These are phyloP conservation scores for Apocrypta bakeri DNA, from an alignment of 1,140 invertebrate genomes.

Conservation along the genomic window DNA sequence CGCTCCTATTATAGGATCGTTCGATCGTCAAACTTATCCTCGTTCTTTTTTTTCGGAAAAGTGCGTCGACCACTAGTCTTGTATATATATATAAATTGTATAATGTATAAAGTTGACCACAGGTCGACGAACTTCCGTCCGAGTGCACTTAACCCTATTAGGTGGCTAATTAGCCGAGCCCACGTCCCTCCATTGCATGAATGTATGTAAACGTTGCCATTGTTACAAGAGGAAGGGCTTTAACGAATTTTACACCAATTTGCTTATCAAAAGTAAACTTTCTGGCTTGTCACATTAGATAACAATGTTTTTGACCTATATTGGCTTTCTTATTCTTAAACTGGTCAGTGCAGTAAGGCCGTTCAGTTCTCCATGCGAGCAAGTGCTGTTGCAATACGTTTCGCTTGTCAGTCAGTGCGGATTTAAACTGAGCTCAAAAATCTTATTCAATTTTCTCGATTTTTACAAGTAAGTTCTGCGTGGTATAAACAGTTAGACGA, in stretches of 20 bases:
- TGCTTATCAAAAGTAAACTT: background rate
- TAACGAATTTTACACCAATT: slow-evolving; percentile 24
- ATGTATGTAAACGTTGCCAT: slow-evolving; percentile 27
- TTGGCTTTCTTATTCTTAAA: background rate
- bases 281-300: background rate
- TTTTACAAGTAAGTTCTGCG: too few species aligned
- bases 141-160: slow-evolving; percentile 64
- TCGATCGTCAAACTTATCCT: slow-evolving; percentile 20
- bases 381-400: background rate
- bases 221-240: slow-evolving; percentile 6
- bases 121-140: slow-evolving; percentile 60
- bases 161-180: slow-evolving; percentile 61
- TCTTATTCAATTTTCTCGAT: background rate
- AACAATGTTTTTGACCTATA: background rate
- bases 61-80: background rate
- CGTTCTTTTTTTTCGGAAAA: slow-evolving; percentile 14
- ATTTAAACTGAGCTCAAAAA: background rate
- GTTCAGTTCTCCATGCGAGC: too few species aligned
- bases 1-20: slow-evolving; percentile 1
- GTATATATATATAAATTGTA: background rate
- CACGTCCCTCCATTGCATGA: slow-evolving; percentile 48
- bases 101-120: background rate
- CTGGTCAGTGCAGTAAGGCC: background rate
- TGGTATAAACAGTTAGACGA: too few species aligned
- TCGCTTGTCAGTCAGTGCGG: background rate